Base-by-base conservation (phyloP, 2,113 vertebrate species). In the Myodes glareolus region DNA sequence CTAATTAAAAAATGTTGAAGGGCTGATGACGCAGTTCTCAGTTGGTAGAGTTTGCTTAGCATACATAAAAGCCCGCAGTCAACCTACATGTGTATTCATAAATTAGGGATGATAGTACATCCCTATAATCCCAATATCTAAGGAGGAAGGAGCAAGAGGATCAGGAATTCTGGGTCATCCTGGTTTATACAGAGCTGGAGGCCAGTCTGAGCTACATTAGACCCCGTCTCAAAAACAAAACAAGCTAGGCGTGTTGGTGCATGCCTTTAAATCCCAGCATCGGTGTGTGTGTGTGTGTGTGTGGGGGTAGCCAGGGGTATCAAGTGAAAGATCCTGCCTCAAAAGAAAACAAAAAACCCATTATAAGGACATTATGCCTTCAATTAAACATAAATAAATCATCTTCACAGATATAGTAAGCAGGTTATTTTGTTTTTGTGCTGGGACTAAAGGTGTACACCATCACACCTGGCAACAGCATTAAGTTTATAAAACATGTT, bases 401-500 rank as follows among this genome's bases (percentile, higher is more conserved):
- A 78, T 97, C 72, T 90, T 94, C 55, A 96, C 29, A 72, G 47
- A 29, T 88, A 27, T 39, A 81, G 23, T 67, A 67, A 67, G 29
- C 17, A 19, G 29, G 25, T 70, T 70, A 7, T 3, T 29, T 29
- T 65, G 67, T 68, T 33, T 68, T 5, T 14, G 33, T 68, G 68
- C 33, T 70, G 33, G 68, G 33, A n/a, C 36, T n/a, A 70, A 70
- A 36, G 33, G 16, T 70, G 16, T n/a, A 70, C 6, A 70, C 68
- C 7, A 70, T 17, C 16, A 70, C 16, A 36, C 36, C 33, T 36
- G 14, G 13, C 31, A 70, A 70, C 68, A 72, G 36, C 36, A 72
- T 23, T 25, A 39, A 39, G 58, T 63, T 94, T 98, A 70, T 94
- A 91, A 94, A 95, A 88, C 19, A 70, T 52, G 92, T 12, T 84